Conservation (phyloP, 2,888 invertebrate species). For the Xanthia togata region DNA sequence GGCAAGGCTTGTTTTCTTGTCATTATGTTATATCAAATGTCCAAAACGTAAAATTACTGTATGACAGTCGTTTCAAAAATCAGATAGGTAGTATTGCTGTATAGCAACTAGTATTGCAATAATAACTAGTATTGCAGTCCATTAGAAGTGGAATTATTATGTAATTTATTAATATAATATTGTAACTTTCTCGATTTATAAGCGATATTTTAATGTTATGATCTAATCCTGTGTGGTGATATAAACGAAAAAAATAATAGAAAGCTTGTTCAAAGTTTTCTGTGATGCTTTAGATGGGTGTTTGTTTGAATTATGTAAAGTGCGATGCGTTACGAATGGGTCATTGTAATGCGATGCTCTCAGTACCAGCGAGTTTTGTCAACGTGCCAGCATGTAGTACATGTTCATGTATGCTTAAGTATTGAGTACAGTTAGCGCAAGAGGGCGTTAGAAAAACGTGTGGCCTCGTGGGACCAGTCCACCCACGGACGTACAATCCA, state of each 20-base stretch:
- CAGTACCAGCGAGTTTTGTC: conserved; percentile 52
- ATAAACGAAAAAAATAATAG: conserved; percentile 14
- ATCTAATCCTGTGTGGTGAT: conserved; percentile 27
- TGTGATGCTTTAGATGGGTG: background rate
- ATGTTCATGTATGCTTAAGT: conserved; percentile 66
- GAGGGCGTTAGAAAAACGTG: conserved; percentile 86
- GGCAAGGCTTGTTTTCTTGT: conserved; percentile 60
- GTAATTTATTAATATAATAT: conserved; percentile 28
- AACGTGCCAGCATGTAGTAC: conserved; percentile 65
- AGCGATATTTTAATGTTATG: conserved; percentile 22
- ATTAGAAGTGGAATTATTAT: conserved; percentile 24
- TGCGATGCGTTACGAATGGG: conserved; percentile 42
- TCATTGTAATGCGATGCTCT: conserved; percentile 48
- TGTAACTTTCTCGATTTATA: conserved; percentile 37
- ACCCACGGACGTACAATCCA: conserved; percentile 81
- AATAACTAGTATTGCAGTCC: conserved; percentile 30
- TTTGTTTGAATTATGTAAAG: conserved; percentile 21
- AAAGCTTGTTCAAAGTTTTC: conserved; percentile 21
- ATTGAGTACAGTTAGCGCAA: conserved; percentile 83
- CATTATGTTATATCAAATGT: conserved; percentile 28
- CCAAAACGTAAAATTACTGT: conserved; percentile 36
- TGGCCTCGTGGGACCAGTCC: conserved; percentile 82
- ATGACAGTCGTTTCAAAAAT: conserved; percentile 39
- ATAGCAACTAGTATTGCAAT: conserved; percentile 37
- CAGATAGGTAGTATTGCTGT: too few species aligned